phyloP scores from a whole-genome alignment of 2,797 vertebrate genomes.

The Leptodactylus fallax region DNA sequence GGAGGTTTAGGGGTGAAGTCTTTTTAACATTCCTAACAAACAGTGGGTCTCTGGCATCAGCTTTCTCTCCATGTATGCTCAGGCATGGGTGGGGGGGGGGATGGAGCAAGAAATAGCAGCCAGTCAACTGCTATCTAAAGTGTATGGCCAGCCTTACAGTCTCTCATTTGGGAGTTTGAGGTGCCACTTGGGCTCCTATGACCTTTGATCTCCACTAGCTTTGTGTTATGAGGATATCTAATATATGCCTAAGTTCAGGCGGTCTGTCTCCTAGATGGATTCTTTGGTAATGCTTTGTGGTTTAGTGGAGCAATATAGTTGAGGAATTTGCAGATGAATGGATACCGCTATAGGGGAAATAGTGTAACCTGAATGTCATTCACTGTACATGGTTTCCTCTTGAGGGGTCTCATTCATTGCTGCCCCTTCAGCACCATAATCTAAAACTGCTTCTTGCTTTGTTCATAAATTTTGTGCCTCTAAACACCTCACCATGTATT shows the following conservation, averaged over 20 bases:
- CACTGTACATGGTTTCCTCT: no score
- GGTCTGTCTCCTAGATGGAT: background rate
- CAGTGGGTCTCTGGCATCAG: no score
- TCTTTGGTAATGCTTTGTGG: background rate
- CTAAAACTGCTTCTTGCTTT: slow-evolving; percentile 2
- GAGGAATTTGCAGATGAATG: background rate
- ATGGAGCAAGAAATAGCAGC: no score
- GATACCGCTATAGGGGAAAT: background rate
- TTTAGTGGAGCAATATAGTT: background rate
- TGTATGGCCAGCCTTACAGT: no score
- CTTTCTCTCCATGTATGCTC: no score
- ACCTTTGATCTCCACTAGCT: no score
- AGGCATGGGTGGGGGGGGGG: no score
- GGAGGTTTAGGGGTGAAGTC: no score
- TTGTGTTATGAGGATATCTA: background rate
- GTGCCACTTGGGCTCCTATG: background rate
- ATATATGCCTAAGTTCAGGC: background rate
- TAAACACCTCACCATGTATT: background rate
- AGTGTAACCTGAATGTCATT: background rate
- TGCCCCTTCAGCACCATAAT: background rate
- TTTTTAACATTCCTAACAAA: no score
- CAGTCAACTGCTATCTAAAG: no score
- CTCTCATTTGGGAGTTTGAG: background rate
- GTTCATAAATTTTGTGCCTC: background rate
- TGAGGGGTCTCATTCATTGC: background rate